Evolutionary conservation across 1,140 invertebrate species (phyloP).

Genomic region (Drosophila arizonae): DNA sequence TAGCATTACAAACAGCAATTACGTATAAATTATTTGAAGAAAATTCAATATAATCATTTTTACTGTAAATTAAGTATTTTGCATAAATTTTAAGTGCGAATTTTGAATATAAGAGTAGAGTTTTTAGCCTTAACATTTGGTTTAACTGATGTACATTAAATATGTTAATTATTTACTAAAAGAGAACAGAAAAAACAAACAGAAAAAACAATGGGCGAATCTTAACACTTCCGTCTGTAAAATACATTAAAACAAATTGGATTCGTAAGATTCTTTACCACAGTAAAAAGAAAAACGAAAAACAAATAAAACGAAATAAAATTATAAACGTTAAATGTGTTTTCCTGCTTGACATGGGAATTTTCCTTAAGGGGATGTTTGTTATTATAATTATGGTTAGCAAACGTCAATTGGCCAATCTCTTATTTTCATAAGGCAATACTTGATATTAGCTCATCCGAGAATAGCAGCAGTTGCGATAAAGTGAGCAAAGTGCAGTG

Average conservation of each 20-base stretch:
- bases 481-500: conserved; percentile 52
- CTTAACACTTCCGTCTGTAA: conserved; percentile 70
- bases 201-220: conserved; percentile 29
- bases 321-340: conserved; percentile 34
- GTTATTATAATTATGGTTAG: not conserved
- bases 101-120: conserved; percentile 70
- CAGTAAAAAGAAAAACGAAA: conserved; percentile 67
- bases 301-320: conserved; percentile 68
- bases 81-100: conserved; percentile 69
- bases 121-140: conserved; percentile 67
- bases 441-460: conserved; percentile 13
- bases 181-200: conserved; percentile 20
- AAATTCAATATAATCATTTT: conserved; percentile 59
- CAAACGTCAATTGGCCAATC: not conserved
- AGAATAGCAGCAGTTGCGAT: conserved; percentile 18
- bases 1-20: conserved; percentile 52
- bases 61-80: conserved; percentile 50
- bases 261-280: conserved; percentile 74
- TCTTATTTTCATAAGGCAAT: conserved; percentile 6
- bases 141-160: conserved; percentile 78
- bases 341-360: conserved; percentile 3
- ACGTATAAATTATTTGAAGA: conserved; percentile 70
- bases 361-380: too few relatives aligned
- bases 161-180: conserved; percentile 80
- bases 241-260: conserved; percentile 70